phyloP scores from a whole-genome alignment of 2,888 invertebrate species.

The Pristionchus mayeri region DNA sequence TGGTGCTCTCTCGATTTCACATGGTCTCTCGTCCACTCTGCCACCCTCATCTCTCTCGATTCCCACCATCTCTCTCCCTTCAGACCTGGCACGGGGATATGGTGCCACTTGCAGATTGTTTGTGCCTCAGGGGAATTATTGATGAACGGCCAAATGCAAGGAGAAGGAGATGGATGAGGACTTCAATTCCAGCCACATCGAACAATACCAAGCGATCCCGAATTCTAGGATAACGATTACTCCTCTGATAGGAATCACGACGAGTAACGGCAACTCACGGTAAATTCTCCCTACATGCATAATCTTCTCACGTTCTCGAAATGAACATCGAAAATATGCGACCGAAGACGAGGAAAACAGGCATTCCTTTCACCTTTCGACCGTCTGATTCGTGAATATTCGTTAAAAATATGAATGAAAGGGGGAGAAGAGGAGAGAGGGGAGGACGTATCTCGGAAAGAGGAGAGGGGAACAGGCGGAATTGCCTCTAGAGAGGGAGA shows the following conservation, averaged over 20 bases:
- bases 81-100: conserved; percentile 2
- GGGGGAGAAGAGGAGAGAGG: not conserved
- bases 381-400: not conserved
- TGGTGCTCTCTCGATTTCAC: not conserved
- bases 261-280: too few species aligned
- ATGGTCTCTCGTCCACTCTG: not conserved
- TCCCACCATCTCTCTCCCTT: not conserved
- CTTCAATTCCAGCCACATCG: too few species aligned
- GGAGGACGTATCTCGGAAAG: not conserved
- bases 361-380: not conserved
- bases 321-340: not conserved
- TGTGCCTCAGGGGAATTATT: conserved; percentile 17
- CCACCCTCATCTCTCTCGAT: not conserved
- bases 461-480: not conserved
- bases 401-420: conserved; percentile 15
- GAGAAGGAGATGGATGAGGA: not conserved
- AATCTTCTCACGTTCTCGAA: too few species aligned
- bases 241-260: too few species aligned
- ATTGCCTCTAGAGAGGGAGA: not conserved
- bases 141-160: not conserved
- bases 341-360: not conserved
- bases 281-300: too few species aligned
- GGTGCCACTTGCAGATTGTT: conserved; percentile 28
- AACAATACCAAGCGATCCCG: too few species aligned
- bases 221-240: too few species aligned